Base-by-base conservation (phyloP, 1,140 invertebrate genomes). In the Rhysida immarginata region DNA sequence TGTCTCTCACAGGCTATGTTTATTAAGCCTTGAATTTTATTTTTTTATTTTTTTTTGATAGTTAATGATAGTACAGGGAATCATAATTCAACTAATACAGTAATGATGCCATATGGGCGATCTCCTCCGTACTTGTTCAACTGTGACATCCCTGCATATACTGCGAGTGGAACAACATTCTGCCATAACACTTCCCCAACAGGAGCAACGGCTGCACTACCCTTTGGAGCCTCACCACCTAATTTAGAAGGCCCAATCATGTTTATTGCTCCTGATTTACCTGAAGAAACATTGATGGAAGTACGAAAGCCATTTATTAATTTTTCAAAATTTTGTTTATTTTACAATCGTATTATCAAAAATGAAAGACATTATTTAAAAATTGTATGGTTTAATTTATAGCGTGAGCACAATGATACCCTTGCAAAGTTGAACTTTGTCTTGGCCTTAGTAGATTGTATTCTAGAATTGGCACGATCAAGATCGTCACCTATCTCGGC, bases 381-480 rank as follows among this genome's bases (percentile, higher is more conserved):
- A n/a, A n/a, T n/a, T n/a, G n/a, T n/a, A n/a, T n/a, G n/a, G n/a
- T n/a, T n/a, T n/a, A n/a, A n/a, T n/a, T n/a, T n/a, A n/a, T 66
- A 82, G 78, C 80, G 84, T 56, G 88, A 92, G 66, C 93, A 96
- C 71, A 93, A 92, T 71, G 89, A 95, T 68, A 90, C 87, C 2
- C 71, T 96, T 60, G 87, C 88, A 1, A 96, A 96, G 69, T 74
- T 96, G 41, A 90, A 90, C 66, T 96, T 95, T 72, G 87, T 95
- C 16, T 71, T 91, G 35, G 87, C 90, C 16, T 72, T 96, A 16
- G 87, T 88, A 50, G 87, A 92, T 60, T 94, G 88, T 64, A 84
- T 96, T 26, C 76, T 91, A 55, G 88, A 93, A 55, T 77, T 96
- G 29, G 89, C 88, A 1, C 77, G 82, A 60, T 78, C 78, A 11